These are phyloP conservation scores for Caenorhabditis angaria DNA, from an alignment of 2,888 invertebrate genomes.

Conservation along the genomic window DNA sequence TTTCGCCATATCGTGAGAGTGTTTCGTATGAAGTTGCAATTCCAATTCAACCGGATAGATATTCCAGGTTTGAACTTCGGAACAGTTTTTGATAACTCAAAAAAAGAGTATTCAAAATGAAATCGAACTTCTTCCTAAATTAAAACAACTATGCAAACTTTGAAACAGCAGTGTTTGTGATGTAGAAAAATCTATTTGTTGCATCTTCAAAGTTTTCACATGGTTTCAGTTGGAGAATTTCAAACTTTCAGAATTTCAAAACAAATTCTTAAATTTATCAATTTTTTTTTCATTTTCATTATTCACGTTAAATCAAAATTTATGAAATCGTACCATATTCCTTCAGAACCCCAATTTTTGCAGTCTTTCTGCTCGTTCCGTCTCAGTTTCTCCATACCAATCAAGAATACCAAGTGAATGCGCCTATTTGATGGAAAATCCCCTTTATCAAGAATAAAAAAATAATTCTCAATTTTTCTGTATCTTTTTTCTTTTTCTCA, in stretches of 20 bases:
- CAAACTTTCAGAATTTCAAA: background rate
- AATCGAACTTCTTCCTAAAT: no score
- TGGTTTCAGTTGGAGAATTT: background rate
- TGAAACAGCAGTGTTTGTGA: no score
- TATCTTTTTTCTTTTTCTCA: background rate
- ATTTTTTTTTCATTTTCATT: no score
- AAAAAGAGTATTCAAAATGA: no score
- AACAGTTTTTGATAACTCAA: no score
- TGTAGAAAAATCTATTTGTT: no score
- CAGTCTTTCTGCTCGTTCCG: conserved; percentile 47
- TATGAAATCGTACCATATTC: no score
- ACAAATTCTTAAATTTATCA: background rate
- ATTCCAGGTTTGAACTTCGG: conserved; percentile 29
- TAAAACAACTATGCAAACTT: no score
- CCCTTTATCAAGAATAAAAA: conserved; percentile 51
- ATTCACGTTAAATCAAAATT: background rate
- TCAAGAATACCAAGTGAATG: conserved; percentile 53
- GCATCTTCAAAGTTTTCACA: no score
- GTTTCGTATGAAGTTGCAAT: conserved; percentile 63
- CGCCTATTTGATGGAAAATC: conserved; percentile 56
- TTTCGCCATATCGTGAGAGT: conserved; percentile 66
- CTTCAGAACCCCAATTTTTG: no score
- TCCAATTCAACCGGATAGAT: conserved; percentile 51
- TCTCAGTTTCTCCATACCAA: conserved; percentile 36
- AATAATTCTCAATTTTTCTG: background rate